Evolutionary conservation across 2,888 invertebrate genomes (phyloP), one percentile per base, ranked within the genome.

Genomic region (Pogonocherus hispidulus): DNA sequence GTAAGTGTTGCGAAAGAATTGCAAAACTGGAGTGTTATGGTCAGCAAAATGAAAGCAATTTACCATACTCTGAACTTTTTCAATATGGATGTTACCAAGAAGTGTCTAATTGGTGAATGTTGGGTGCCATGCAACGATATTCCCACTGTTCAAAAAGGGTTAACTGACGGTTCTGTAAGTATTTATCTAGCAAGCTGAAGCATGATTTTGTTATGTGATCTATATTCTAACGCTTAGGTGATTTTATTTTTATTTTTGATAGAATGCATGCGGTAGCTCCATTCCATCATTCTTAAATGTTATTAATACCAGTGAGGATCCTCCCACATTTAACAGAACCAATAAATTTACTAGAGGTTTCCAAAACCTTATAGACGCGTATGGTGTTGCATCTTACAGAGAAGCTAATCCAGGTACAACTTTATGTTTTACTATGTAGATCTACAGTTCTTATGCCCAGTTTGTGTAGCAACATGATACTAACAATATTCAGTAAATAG

Each of bases 1-100:
- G 90, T 93, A 0, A 93, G 93, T 74, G 96, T 96, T 1, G 95
- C 95, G 0, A 92, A 94, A 77, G 94, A 96, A 84, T 88, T 97
- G 76, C 94, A 94, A 80, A 93, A 93, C 62, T 97, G 96, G 96
- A 91, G 91, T 85, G 90, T 95, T 46, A 92, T 93, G 88, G 92
- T 93, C 18, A 87, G 90, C 47, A 93, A 93, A 84, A 92, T 93
- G 87, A 93, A 93, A 82, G 92, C 93, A 16, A 92, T 93, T 80
- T 93, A 92, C 84, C 91, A 93, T 82, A 92, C 91, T 0, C 86
- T 93, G 82, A 93, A 93, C 84, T 86, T 92, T 80, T 92, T 92
- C 85, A 92, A 90, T 79, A 87, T 92, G 82, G 92, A 92, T 80
- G 91, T 91, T n/a, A 91, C 91, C 4, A 90, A 91, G 82, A 92